A percentile compares a stretch with the other conserved stretches of the same genome.
Conservation (phyloP, 2,888 invertebrate species). For the Nineta flava region DNA sequence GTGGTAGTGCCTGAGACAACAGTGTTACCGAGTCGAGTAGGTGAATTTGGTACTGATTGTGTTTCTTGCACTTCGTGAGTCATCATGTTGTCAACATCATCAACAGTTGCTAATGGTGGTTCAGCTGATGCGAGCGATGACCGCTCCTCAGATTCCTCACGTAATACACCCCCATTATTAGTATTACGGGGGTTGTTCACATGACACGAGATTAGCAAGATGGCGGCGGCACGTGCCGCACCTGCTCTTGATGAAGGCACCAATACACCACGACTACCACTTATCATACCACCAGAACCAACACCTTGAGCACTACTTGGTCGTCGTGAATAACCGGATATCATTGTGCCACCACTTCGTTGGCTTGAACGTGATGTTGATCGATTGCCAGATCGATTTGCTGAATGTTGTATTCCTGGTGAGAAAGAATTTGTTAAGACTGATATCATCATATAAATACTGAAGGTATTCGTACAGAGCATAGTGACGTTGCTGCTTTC, state of each 20-base stretch:
- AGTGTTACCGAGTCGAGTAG: constrained; percentile 7
- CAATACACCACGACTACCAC: constrained; percentile 46
- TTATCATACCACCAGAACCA: constrained; percentile 9
- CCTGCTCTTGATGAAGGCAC: constrained; percentile 77
- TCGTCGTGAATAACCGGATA: constrained; percentile 32
- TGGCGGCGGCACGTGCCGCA: constrained; percentile 86
- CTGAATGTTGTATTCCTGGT: constrained; percentile 40
- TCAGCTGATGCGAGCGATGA: constrained; percentile 9
- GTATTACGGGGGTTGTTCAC: constrained; percentile 22
- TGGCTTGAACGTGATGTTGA: constrained; percentile 30
- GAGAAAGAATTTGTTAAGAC: constrained; percentile 8
- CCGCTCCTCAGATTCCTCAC: constrained; percentile 21
- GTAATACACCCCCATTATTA: constrained; percentile 11
- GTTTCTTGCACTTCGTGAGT: constrained; percentile 1
- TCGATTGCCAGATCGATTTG: constrained; percentile 31
- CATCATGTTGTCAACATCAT: constrained; percentile 6
- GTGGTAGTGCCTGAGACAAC: not conserved
- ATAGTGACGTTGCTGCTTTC: too few relatives aligned
- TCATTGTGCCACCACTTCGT: constrained; percentile 25
- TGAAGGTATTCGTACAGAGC: too few relatives aligned
- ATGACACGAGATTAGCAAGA: constrained; percentile 87
- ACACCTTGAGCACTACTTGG: constrained; percentile 36
- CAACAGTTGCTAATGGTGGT: constrained; percentile 5
- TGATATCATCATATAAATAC: not conserved
- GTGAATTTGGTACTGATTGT: constrained; percentile 13